phyloP scores from a whole-genome alignment of 2,797 vertebrate genomes.

The Crocidura indochinensis region DNA sequence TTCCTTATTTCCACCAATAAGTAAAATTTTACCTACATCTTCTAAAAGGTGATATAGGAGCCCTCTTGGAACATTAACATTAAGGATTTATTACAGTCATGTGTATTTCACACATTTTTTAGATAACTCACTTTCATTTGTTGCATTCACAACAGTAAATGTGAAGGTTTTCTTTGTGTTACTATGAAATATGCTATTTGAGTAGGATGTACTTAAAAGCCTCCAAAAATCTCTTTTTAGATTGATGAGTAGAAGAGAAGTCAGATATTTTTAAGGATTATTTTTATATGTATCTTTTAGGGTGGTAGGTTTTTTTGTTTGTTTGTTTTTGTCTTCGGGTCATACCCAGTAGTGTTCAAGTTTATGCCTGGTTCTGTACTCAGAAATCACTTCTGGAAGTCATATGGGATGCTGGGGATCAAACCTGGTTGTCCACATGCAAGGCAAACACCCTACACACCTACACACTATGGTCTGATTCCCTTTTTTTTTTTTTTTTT shows the following conservation, averaged over 20 bases:
- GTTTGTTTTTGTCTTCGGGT: no score
- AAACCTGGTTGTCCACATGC: no score
- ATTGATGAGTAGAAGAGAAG: not conserved
- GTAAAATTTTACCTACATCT: not conserved
- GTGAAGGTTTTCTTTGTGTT: not conserved
- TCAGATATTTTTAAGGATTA: not conserved
- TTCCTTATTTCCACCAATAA: constrained; percentile 30
- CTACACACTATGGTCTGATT: no score
- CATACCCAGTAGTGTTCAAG: no score
- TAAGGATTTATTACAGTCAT: constrained; percentile 2
- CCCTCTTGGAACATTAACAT: not conserved
- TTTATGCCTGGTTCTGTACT: no score
- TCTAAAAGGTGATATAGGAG: not conserved
- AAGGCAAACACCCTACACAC: no score
- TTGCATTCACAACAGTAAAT: not conserved
- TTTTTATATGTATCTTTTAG: no score
- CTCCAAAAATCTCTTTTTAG: not conserved
- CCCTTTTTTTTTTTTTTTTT: no score
- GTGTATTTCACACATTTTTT: not conserved
- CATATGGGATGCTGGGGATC: no score
- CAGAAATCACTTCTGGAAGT: no score
- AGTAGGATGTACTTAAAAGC: not conserved
- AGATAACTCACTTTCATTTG: not conserved
- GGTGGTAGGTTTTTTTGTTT: no score
- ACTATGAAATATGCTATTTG: not conserved